phyloP scores from a whole-genome alignment of 2,797 vertebrate genomes.

The Labroides dimidiatus region DNA sequence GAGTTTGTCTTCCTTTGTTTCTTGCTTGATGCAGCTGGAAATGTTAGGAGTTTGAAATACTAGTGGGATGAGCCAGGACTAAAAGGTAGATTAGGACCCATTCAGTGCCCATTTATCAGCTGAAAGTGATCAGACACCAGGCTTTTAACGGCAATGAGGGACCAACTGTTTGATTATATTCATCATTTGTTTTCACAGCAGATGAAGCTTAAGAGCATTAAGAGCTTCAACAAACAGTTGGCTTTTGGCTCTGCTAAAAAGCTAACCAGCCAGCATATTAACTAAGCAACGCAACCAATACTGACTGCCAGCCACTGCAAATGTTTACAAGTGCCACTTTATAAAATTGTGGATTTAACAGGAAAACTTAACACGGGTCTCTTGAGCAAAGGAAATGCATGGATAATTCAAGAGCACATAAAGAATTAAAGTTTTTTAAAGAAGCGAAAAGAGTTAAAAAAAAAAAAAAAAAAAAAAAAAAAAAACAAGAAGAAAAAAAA shows the following conservation, averaged over 20 bases:
- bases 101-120: background rate
- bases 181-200: background rate
- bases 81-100: no score
- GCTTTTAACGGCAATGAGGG: no score
- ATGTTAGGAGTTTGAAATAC: no score
- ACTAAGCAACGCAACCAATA: background rate
- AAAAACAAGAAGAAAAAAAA: no score
- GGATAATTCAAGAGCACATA: no score
- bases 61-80: no score
- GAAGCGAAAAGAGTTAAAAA: no score
- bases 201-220: conserved; percentile 2
- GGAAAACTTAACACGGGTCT: background rate
- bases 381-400: background rate
- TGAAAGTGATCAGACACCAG: no score
- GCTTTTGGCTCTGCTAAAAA: background rate
- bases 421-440: no score
- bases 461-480: no score
- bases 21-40: no score
- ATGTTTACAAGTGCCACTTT: background rate
- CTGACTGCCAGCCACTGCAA: background rate
- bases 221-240: background rate
- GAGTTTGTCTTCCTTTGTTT: no score
- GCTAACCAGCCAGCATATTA: background rate
- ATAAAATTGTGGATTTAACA: background rate
- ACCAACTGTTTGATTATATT: background rate